phyloP scores from a whole-genome alignment of 2,797 vertebrate species.

The Ctenosaura bakeri region DNA sequence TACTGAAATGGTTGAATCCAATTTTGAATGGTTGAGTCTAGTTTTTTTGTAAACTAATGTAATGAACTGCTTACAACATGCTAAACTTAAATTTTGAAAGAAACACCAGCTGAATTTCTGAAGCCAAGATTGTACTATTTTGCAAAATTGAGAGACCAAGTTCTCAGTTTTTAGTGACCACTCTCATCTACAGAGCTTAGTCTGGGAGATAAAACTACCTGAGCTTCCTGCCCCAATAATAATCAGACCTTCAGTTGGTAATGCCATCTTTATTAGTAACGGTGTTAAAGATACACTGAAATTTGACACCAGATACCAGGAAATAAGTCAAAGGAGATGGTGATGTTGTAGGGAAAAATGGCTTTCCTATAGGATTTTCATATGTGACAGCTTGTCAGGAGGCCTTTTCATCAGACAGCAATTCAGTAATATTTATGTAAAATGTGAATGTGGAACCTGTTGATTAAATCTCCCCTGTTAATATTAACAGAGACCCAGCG shows the following conservation, averaged over 20 bases:
- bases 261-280: background rate
- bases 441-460: background rate
- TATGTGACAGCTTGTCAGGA: background rate
- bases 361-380: background rate
- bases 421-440: background rate
- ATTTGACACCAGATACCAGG: background rate
- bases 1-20: background rate
- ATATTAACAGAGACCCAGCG: too few species aligned
- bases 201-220: background rate
- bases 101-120: background rate
- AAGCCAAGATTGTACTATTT: background rate
- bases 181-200: background rate
- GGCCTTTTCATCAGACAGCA: background rate
- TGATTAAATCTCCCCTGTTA: background rate
- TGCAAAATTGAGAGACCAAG: background rate
- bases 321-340: too few species aligned
- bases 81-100: background rate
- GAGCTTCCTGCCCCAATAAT: background rate
- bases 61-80: background rate
- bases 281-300: background rate
- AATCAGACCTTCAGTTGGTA: background rate
- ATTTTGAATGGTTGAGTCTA: background rate
- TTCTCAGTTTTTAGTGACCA: background rate
- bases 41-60: slow-evolving; percentile 2
- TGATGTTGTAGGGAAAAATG: background rate